Evolutionary conservation across 2,797 vertebrate species (phyloP).

Genomic region (Eupleurogrammus muticus): DNA sequence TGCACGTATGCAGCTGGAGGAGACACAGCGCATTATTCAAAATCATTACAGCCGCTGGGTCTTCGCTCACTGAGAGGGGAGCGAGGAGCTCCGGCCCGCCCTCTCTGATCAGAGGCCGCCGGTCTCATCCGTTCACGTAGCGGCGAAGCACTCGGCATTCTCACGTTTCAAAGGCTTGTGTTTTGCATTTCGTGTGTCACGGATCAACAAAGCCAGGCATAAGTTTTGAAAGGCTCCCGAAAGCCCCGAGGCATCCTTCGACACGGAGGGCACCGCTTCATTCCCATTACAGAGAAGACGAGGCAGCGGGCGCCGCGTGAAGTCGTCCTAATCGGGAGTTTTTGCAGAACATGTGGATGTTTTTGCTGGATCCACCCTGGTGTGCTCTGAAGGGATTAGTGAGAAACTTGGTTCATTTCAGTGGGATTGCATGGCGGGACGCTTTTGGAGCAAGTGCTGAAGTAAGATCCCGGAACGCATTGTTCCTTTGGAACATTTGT

Average conservation of each 20-base stretch:
- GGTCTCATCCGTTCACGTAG: constrained; percentile 29
- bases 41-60: constrained; percentile 69
- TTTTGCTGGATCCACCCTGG: background rate
- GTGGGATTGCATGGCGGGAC: background rate
- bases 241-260: constrained; percentile 43
- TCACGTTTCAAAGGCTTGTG: constrained; percentile 42
- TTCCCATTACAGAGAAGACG: constrained; percentile 13
- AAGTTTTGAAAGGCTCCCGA: constrained; percentile 33
- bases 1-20: constrained; percentile 59
- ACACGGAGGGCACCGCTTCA: constrained; percentile 57
- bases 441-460: background rate
- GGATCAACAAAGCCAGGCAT: constrained; percentile 43
- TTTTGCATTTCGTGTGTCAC: constrained; percentile 44
- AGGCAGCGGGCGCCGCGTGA: constrained; percentile 13
- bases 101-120: constrained; percentile 51
- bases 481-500: background rate
- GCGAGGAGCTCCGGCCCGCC: constrained; percentile 32
- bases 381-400: background rate
- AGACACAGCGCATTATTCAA: constrained; percentile 64
- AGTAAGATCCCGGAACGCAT: background rate
- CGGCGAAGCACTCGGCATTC: constrained; percentile 17
- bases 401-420: background rate
- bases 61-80: constrained; percentile 29
- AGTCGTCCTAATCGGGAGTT: constrained; percentile 36
- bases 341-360: constrained; percentile 11